Conservation (phyloP, 2,113 vertebrate species). For the Meriones unguiculatus region DNA sequence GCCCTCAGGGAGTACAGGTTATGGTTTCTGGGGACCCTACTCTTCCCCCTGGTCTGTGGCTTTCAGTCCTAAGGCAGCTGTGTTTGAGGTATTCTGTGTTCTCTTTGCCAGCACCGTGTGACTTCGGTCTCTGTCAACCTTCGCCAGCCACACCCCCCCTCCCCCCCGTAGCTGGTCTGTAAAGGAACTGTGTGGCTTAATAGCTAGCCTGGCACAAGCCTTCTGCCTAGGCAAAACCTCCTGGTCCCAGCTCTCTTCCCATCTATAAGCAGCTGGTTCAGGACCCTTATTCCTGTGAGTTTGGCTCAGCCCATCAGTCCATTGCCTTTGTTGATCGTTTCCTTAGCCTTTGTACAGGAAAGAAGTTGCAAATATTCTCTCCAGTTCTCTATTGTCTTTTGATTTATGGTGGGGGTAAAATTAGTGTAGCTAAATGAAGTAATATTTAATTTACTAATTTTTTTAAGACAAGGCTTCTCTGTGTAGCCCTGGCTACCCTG, state of each 20-base stretch:
- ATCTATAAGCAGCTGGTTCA: fast-evolving
- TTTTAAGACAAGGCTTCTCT: background rate
- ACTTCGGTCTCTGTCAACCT: background rate
- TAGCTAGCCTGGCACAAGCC: background rate
- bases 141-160: background rate
- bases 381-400: background rate
- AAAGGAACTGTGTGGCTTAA: background rate
- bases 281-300: background rate
- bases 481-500: background rate
- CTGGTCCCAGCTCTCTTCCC: background rate
- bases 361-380: background rate
- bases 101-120: background rate
- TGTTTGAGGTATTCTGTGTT: background rate
- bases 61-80: background rate
- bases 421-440: background rate
- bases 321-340: background rate
- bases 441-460: background rate
- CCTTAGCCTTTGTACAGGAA: background rate
- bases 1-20: background rate
- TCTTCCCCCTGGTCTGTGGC: background rate
- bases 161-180: background rate
- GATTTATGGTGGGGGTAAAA: background rate
- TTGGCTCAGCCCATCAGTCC: background rate
- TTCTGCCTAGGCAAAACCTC: background rate
- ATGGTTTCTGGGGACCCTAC: background rate